Evolutionary conservation across 1,140 invertebrate species (phyloP), one percentile per base, ranked within the genome.

Genomic region (Drosophila sucinea): DNA sequence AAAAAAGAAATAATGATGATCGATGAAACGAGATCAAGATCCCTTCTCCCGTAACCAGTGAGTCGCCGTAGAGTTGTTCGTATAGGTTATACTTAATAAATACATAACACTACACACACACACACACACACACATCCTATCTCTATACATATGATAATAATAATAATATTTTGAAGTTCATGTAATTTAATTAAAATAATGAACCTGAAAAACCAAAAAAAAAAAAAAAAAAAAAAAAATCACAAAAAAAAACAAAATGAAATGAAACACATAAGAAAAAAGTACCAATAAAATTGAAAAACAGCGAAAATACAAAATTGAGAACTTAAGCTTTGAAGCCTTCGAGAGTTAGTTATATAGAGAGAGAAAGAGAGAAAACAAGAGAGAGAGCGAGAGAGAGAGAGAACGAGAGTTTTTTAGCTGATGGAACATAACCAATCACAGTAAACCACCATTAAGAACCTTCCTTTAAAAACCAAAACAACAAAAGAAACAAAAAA

Each of bases 161-260:
- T 79, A 79, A 85, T 86, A 86, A 79, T 89, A 89, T 89, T 89
- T 89, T 89, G 84, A 89, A 89, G 84, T 89, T 89, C 84, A 89
- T 89, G 84, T 89, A 89, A 89, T 89, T 89, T 89, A 89, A 89
- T 89, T 89, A 89, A 89, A 89, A 90, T 89, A 89, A 89, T 90
- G 84, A 90, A 89, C 84, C 84, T 84, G 64, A 73, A 79, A 89
- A 81, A 79, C 63, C 70, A 77, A 81, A 77, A 74, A 73, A 68
- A 79, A 73, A 64, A 78, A 73, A 67, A 69, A 51, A 64, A 32
- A 66, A 56, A 40, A 10, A 67, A 67, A 74, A 70, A 60, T 51
- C 58, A 70, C 55, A 47, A 41, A 60, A 70, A 63, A 70, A 75
- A 70, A 71, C 47, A 71, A 60, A 44, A 71, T 47, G 58, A 62